Evolutionary conservation across 2,113 vertebrate genomes (phyloP).

Genomic region (Hiodon alosoides): DNA sequence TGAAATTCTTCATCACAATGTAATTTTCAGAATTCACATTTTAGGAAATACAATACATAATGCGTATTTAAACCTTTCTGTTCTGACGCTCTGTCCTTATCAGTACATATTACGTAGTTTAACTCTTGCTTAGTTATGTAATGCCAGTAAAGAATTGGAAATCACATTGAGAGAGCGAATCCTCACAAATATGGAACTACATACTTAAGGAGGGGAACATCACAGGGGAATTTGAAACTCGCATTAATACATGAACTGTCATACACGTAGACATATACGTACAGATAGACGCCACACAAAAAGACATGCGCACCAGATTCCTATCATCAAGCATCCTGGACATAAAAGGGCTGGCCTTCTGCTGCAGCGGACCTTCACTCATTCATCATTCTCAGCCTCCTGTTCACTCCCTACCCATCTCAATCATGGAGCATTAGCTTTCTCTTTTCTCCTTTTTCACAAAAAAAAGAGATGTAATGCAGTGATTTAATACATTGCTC

Average conservation of each 20-base stretch:
- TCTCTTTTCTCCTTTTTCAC: neutral
- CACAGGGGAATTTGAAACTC: conserved; percentile 18
- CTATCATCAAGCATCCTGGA: conserved; percentile 25
- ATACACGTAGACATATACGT: conserved; percentile 20
- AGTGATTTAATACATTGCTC: too few species aligned
- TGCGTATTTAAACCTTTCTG: too few species aligned
- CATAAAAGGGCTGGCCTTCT: conserved; percentile 42
- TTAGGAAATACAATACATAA: too few species aligned
- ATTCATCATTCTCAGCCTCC: conserved; percentile 11
- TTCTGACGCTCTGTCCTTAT: too few species aligned
- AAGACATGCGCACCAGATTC: neutral
- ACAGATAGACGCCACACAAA: conserved; percentile 15
- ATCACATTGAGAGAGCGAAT: neutral
- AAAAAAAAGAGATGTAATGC: too few species aligned
- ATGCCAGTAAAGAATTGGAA: too few species aligned
- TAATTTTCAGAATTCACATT: too few species aligned
- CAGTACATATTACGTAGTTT: too few species aligned
- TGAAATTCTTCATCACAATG: too few species aligned
- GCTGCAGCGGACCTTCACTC: conserved; percentile 5
- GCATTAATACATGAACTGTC: conserved; percentile 5
- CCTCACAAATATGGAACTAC: conserved; percentile 7
- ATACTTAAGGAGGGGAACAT: neutral
- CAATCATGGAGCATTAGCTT: neutral
- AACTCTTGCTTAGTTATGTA: too few species aligned
- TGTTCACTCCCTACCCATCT: neutral